Conservation (phyloP, 92 coral and sea anemone species). For the Pocillopora meandrina region DNA sequence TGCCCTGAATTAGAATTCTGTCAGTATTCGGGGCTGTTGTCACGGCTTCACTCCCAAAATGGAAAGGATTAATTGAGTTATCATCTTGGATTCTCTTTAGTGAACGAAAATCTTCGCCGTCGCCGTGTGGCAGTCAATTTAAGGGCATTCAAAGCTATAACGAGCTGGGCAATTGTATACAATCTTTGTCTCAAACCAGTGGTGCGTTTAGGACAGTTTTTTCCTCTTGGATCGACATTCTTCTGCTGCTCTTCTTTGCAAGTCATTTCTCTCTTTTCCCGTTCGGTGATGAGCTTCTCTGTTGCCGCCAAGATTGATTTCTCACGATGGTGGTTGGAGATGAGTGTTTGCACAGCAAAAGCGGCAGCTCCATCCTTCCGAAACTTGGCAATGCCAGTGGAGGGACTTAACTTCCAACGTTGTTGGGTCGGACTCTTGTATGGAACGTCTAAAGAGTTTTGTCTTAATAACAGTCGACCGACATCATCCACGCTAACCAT, state of each 20-base stretch:
- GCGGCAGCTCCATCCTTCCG: slow-evolving; percentile 34
- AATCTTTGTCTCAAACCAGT: not conserved
- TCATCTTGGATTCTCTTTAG: not conserved
- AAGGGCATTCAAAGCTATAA: slow-evolving; percentile 3
- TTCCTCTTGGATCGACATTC: not conserved
- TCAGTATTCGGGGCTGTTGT: no score
- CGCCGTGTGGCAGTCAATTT: not conserved
- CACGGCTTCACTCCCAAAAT: no score
- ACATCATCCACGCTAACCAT: not conserved
- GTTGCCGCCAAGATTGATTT: slow-evolving; percentile 32
- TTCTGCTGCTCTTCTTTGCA: not conserved
- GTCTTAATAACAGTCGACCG: not conserved
- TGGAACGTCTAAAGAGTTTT: not conserved
- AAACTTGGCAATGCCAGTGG: slow-evolving; percentile 43
- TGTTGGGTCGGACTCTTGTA: not conserved
- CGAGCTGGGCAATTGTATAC: not conserved
- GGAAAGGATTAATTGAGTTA: not conserved
- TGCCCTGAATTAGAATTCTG: no score
- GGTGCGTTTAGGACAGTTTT: not conserved
- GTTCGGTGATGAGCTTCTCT: slow-evolving; percentile 7
- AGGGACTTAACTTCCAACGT: slow-evolving; percentile 30
- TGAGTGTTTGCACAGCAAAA: slow-evolving; percentile 23
- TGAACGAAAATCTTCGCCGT: not conserved
- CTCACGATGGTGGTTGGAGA: slow-evolving; percentile 26
- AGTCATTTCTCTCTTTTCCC: not conserved